Conservation (phyloP, 2,888 invertebrate species). For the Melikaiella ostensackeni region DNA sequence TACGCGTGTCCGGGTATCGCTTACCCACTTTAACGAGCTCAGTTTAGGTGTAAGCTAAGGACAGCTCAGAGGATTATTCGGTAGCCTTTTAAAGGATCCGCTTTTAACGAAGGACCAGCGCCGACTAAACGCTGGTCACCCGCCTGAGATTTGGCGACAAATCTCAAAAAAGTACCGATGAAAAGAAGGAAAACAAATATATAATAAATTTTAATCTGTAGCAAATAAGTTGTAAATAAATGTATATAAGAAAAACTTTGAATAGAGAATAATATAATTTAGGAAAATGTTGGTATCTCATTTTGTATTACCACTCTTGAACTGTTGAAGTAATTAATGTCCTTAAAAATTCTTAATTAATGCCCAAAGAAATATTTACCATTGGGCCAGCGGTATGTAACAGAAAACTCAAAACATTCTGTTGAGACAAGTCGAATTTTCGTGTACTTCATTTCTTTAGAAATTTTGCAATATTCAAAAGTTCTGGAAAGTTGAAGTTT, state of each 20-base stretch:
- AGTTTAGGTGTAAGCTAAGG: conserved; percentile 37
- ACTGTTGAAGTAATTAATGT: too few species aligned
- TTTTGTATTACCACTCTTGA: too few species aligned
- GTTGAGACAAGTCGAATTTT: too few species aligned
- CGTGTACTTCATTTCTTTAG: too few species aligned
- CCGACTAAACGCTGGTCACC: conserved; percentile 40
- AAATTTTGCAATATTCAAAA: neutral
- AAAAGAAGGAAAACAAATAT: neutral
- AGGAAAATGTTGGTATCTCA: too few species aligned
- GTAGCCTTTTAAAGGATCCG: conserved; percentile 44
- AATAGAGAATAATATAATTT: too few species aligned
- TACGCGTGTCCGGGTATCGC: conserved; percentile 60
- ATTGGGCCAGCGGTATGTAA: too few species aligned
- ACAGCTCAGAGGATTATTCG: conserved; percentile 42
- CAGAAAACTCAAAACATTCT: too few species aligned
- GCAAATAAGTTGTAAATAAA: too few species aligned
- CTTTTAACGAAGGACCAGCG: conserved; percentile 41
- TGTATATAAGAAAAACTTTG: too few species aligned
- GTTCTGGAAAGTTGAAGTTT: neutral
- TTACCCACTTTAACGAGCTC: conserved; percentile 58
- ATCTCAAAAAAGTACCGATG: neutral
- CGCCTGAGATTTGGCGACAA: conserved; percentile 7
- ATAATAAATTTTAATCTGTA: neutral
- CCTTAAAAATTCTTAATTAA: too few species aligned
- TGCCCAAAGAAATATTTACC: too few species aligned